Conservation (phyloP, 2,113 vertebrate species). For the Lophius piscatorius region DNA sequence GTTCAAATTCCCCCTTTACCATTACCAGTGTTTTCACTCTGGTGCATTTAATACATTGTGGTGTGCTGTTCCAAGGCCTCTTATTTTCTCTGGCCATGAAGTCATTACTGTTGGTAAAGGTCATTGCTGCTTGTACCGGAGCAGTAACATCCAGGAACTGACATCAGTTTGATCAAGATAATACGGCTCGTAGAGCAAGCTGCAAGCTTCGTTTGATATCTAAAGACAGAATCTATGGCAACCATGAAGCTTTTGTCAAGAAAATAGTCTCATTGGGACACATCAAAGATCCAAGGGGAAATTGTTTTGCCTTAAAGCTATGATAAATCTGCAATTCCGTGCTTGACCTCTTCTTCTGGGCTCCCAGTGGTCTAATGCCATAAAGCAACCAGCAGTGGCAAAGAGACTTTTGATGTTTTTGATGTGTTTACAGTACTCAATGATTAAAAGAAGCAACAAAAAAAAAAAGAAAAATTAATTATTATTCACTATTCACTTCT, state of each 20-base stretch:
- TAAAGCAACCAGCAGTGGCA: not conserved
- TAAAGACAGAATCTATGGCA: not conserved
- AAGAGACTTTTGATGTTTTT: not conserved
- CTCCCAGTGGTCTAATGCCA: not conserved
- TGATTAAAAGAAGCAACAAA: no score
- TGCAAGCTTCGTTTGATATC: not conserved
- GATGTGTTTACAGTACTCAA: not conserved
- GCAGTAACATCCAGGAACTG: not conserved
- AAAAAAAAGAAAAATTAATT: no score
- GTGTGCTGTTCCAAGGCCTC: slow-evolving; percentile 6
- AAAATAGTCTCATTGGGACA: not conserved
- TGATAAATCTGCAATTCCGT: not conserved
- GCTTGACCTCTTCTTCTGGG: not conserved
- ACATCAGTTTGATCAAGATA: not conserved
- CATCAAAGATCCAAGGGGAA: not conserved
- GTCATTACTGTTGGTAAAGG: slow-evolving; percentile 2
- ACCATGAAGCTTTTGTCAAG: not conserved
- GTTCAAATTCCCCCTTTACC: slow-evolving; percentile 19
- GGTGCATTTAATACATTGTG: not conserved
- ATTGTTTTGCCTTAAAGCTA: not conserved
- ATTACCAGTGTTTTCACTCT: slow-evolving; percentile 7
- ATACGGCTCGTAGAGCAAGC: not conserved
- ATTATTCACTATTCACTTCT: no score
- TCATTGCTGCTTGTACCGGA: not conserved
- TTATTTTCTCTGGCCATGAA: not conserved